These are phyloP conservation scores for Eretmochelys imbricata DNA, from an alignment of 2,113 vertebrate species.

Conservation along the genomic window DNA sequence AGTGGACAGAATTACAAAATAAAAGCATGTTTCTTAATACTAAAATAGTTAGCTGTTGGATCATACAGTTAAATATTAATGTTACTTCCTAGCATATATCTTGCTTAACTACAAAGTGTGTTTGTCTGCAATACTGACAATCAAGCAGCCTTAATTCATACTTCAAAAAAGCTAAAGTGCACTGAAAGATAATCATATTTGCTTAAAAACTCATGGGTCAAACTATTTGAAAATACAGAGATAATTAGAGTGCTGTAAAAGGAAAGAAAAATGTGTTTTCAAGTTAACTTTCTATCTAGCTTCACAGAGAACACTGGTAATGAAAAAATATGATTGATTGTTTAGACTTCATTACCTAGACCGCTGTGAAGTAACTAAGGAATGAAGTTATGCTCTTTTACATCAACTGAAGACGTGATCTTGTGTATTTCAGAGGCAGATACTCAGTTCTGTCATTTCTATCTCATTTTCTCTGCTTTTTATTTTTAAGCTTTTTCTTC, in stretches of 20 bases:
- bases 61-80: background rate
- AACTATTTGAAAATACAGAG: background rate
- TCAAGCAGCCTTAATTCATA: constrained; percentile 5
- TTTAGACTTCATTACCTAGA: background rate
- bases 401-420: background rate
- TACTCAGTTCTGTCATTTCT: background rate
- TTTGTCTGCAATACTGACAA: background rate
- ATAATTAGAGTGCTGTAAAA: background rate
- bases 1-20: background rate
- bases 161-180: background rate
- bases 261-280: background rate
- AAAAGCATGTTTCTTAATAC: background rate
- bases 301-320: background rate
- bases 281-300: background rate
- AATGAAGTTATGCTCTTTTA: background rate
- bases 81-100: background rate
- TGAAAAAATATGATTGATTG: background rate
- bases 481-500: background rate
- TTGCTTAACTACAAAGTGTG: background rate
- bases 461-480: background rate
- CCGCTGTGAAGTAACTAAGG: background rate
- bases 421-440: background rate
- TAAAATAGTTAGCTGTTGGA: constrained; percentile 2
- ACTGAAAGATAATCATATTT: background rate
- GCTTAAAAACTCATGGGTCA: background rate